Percentiles rank a stretch among this genome's conserved stretches.
Evolutionary conservation across 1,140 invertebrate species (phyloP).

Genomic region (Tribolium madens): DNA sequence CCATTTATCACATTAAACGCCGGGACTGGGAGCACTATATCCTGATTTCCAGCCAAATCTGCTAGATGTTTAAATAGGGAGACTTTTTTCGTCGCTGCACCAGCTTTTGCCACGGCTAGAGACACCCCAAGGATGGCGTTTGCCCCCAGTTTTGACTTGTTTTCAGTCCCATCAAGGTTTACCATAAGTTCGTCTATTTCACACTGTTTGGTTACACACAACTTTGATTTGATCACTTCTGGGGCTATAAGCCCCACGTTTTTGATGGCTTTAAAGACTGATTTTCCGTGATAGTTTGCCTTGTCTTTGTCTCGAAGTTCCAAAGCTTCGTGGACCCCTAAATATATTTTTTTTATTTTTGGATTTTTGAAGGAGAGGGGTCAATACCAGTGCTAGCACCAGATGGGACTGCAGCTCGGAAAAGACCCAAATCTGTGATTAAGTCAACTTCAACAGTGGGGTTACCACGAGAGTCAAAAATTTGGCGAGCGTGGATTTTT

Average conservation of each 20-base stretch:
- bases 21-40: constrained; percentile 94
- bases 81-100: constrained; percentile 91
- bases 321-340: constrained; percentile 90
- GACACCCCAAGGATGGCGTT: constrained; percentile 98
- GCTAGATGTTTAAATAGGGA: constrained; percentile 91
- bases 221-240: constrained; percentile 82
- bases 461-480: constrained; percentile 98
- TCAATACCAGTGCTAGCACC: constrained; percentile 91
- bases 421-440: constrained; percentile 85
- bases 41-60: constrained; percentile 89
- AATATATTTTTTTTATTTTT: not conserved
- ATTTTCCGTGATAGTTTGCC: constrained; percentile 92
- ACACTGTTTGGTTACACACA: constrained; percentile 90
- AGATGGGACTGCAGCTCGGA: constrained; percentile 96
- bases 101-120: constrained; percentile 94
- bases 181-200: constrained; percentile 95
- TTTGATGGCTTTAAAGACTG: constrained; percentile 91
- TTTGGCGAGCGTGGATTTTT: constrained; percentile 93
- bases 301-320: constrained; percentile 95
- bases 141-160: constrained; percentile 94
- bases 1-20: constrained; percentile 99
- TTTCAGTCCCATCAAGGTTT: constrained; percentile 93
- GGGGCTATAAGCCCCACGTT: constrained; percentile 89
- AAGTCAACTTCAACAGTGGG: constrained; percentile 98
- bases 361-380: not conserved